These are phyloP conservation scores for Phoenicopterus ruber DNA, from an alignment of 2,113 vertebrate species.

Conservation along the genomic window DNA sequence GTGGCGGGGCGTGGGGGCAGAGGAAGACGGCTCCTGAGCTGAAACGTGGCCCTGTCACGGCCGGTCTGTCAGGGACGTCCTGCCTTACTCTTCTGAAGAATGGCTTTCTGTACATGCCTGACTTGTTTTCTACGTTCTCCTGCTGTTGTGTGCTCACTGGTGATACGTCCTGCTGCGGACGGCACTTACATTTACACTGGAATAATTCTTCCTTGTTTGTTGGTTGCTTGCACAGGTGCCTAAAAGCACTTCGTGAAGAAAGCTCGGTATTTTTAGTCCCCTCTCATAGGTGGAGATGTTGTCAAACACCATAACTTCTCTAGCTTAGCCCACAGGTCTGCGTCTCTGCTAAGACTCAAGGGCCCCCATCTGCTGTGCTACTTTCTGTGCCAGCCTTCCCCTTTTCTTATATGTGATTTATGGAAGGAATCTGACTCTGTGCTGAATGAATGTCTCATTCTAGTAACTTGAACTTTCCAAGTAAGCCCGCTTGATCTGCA, in stretches of 20 bases:
- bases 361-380: background rate
- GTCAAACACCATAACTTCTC: background rate
- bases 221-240: background rate
- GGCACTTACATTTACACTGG: accelerated
- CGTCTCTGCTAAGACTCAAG: accelerated
- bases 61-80: background rate
- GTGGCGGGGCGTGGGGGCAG: background rate
- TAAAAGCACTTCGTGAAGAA: accelerated
- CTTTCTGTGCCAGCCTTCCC: background rate
- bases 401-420: background rate
- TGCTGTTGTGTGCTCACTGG: background rate
- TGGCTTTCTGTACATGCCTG: accelerated
- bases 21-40: background rate
- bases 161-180: background rate
- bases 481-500: background rate
- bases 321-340: background rate
- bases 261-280: background rate
- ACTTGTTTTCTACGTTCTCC: background rate
- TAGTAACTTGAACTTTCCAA: background rate
- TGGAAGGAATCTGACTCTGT: background rate
- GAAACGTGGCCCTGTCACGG: background rate
- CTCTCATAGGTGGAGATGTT: background rate
- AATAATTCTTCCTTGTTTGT: background rate
- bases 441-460: background rate
- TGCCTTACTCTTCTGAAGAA: background rate